Evolutionary conservation across 2,888 invertebrate genomes (phyloP), one percentile per base, ranked within the genome.

Genomic region (Scrobipalpa atriplicella): DNA sequence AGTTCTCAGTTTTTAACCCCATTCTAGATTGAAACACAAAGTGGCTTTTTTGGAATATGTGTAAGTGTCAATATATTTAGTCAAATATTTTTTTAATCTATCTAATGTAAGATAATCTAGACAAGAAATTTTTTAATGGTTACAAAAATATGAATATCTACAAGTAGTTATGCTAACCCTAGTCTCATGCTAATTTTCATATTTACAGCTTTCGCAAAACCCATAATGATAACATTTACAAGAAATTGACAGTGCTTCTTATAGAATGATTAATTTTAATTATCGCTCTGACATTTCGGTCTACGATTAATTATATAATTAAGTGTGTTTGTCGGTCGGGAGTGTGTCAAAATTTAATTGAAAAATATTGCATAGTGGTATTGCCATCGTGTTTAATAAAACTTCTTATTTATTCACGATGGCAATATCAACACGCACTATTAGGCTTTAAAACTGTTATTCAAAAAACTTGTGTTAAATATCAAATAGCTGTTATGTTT

Each of bases 291-390:
- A 58, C 58, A 38, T 58, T 58, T 38, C 38, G 29, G 16, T 58
- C 58, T 58, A 38, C 58, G 58, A 58, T 38, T 58, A 58, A 58
- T 58, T 58, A 58, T 58, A 38, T 36, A 58, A 58, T 38, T 38
- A 71, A 73, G 56, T 21, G 56, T 65, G 64, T 63, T 74, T 69
- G 69, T 73, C 69, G 72, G 69, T 73, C 69, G 72, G 67, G 69
- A 74, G 70, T 71, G 58, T 69, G 71, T 63, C 71, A 54, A 65
- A 67, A 70, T 73, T 75, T 73, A 70, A 72, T 75, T 71, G 68
- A 66, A 63, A 68, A 71, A 69, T 71, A 66, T 56, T 56, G 6
- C 16, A n/a, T 13, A 10, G 56, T 56, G n/a, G 29, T 21, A 10
- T 56, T 56, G 47, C 47, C 47, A 47, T 47, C n/a, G n/a, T 43